Percentiles rank a stretch among this genome's conserved stretches.
Evolutionary conservation across 2,888 invertebrate genomes (phyloP).

Genomic region (Sesia bembeciformis): DNA sequence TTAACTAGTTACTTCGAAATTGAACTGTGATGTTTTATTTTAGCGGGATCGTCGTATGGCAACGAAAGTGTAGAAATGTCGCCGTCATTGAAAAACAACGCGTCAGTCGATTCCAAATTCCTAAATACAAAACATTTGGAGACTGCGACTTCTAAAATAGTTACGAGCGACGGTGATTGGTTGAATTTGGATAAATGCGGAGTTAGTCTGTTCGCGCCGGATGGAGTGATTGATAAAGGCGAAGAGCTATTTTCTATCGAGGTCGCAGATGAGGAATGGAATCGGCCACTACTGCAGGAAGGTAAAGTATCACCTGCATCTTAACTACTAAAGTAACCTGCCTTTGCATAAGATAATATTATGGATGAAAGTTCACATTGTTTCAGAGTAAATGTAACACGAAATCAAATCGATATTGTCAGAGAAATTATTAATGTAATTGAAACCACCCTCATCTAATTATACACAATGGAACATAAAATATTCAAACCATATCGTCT

Average conservation of each 20-base stretch:
- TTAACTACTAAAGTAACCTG: no score
- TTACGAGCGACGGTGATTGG: conserved; percentile 76
- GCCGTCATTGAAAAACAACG: conserved; percentile 58
- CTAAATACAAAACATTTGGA: conserved; percentile 36
- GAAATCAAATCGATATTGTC: no score
- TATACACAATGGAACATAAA: no score
- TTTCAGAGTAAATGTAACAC: no score
- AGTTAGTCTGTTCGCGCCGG: conserved; percentile 89
- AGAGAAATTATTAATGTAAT: no score
- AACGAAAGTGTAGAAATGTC: conserved; percentile 69
- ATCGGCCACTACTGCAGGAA: conserved; percentile 87
- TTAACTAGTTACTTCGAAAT: background rate
- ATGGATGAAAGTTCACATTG: no score
- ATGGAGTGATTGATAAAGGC: conserved; percentile 89
- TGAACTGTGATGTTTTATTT: background rate
- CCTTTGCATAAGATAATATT: no score
- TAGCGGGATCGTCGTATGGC: conserved; percentile 64
- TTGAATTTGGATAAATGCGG: conserved; percentile 83
- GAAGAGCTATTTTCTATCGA: conserved; percentile 90
- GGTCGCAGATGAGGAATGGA: conserved; percentile 92
- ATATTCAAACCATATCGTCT: no score
- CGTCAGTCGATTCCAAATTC: conserved; percentile 52
- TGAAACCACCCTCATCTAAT: no score
- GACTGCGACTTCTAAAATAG: conserved; percentile 59
- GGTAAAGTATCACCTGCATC: conserved; percentile 34